Percentiles rank a stretch among this genome's conserved stretches.
Conservation (phyloP, 2,113 vertebrate genomes). For the Oryzias woworae region DNA sequence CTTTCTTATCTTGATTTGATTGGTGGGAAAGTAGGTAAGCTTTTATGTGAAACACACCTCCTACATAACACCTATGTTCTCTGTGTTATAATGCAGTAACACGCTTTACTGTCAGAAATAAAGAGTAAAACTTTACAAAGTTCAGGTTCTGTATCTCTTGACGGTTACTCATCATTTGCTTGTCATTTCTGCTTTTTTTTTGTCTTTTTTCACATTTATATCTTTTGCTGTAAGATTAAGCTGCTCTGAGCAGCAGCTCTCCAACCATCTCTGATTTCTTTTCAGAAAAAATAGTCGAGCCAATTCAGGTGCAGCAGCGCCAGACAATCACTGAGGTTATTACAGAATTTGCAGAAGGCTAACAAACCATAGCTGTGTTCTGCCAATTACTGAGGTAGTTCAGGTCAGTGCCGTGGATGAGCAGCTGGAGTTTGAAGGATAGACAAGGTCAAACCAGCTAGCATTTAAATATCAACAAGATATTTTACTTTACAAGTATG, state of each 20-base stretch:
- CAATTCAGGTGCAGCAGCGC: constrained; percentile 28
- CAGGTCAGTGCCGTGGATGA: constrained; percentile 56
- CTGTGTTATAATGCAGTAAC: constrained; percentile 17
- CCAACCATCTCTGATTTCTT: constrained; percentile 19
- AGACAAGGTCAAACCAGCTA: constrained; percentile 31
- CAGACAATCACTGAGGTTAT: constrained; percentile 51
- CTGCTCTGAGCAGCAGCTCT: neutral
- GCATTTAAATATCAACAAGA: neutral
- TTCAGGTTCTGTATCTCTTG: neutral
- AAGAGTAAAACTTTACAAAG: neutral
- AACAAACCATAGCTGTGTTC: constrained; percentile 50
- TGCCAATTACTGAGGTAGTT: constrained; percentile 46
- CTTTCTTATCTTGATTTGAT: constrained; percentile 55
- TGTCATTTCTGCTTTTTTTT: neutral
- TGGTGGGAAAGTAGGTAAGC: constrained; percentile 47
- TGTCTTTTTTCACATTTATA: neutral
- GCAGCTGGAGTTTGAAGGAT: constrained; percentile 14
- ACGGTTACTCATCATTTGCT: constrained; percentile 28
- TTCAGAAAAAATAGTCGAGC: constrained; percentile 11
- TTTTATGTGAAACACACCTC: constrained; percentile 39
- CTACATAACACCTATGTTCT: constrained; percentile 31
- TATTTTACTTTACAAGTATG: neutral
- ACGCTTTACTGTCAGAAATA: constrained; percentile 34
- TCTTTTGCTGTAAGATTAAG: neutral
- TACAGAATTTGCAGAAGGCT: constrained; percentile 48